Base-by-base conservation (phyloP, 2,888 invertebrate genomes). In the Dioctria linearis region DNA sequence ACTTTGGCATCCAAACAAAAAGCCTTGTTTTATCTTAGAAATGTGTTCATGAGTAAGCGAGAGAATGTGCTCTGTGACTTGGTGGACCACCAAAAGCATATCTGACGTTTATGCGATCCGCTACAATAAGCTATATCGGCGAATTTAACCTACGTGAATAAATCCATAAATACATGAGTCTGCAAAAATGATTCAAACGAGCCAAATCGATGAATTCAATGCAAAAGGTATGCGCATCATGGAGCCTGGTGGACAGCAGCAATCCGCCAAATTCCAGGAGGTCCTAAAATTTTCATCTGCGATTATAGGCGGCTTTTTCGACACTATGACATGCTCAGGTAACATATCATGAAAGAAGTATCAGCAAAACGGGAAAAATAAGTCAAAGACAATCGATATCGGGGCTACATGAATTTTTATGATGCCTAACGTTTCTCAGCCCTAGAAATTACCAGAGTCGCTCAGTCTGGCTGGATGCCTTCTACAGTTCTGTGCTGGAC, bases 261-360 rank as follows among this genome's bases (percentile, higher is more conserved):
- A 82, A 82, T 80, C 78, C 79, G 69, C 79, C 63, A 79, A 80
- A 82, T 82, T 82, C 80, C 80, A 82, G 83, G 83, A 84, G 84
- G 83, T 84, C 83, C 82, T 79, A 81, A 80, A 80, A 81, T 81
- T 79, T 80, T 80, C 78, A 82, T 81, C 81, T 80, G 82, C 79
- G 65, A 82, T 78, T 61, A 59, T 69, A 81, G 88, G 89, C 88
- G 88, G 88, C 89, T 88, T 85, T 86, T 87, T 86, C 87, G 86
- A 88, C 88, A 88, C 87, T 85, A 85, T 87, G 86, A 85, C 87
- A 87, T 86, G 86, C 86, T 84, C 85, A 57, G 80, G 51, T 49
- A 66, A 67, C 79, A 63, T 67, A 63, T 43, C 66, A 66, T 78
- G 39, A 11, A 42, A 43, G 66, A 67, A 13, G 54, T 66, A 78